Evolutionary conservation across 2,113 vertebrate species (phyloP).

Genomic region (Anguilla rostrata): DNA sequence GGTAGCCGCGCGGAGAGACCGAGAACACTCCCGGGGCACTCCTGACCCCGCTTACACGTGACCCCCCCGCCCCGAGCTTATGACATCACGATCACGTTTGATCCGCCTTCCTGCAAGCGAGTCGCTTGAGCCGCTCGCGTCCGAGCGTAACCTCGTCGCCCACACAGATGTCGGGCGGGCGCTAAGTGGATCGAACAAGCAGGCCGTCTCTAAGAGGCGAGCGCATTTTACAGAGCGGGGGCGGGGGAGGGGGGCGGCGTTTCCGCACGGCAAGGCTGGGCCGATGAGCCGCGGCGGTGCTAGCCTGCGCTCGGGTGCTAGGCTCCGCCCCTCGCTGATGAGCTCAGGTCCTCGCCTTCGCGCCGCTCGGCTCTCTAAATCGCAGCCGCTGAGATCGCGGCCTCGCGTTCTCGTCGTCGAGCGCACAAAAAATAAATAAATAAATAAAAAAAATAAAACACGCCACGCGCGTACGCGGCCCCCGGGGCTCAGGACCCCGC

Average conservation of each 20-base stretch:
- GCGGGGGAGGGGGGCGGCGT: not conserved
- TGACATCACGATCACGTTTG: not conserved
- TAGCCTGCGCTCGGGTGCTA: not conserved
- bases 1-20: not conserved
- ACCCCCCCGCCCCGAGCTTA: not conserved
- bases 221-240: not conserved
- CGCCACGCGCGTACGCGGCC: not conserved
- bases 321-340: not conserved
- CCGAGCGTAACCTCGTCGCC: not conserved
- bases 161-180: not conserved
- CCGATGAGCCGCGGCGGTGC: not conserved
- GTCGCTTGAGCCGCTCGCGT: not conserved
- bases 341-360: not conserved
- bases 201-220: no score
- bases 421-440: no score
- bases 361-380: conserved; percentile 40
- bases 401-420: not conserved
- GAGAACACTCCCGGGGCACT: not conserved
- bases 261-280: not conserved
- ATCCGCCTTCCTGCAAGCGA: not conserved
- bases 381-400: conserved; percentile 24
- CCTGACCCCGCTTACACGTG: not conserved
- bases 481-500: conserved; percentile 22
- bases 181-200: not conserved
- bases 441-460: not conserved